A percentile compares a stretch with the other conserved stretches of the same genome.
Evolutionary conservation across 1,140 invertebrate species (phyloP).

Genomic region (Brachionus calyciflorus): DNA sequence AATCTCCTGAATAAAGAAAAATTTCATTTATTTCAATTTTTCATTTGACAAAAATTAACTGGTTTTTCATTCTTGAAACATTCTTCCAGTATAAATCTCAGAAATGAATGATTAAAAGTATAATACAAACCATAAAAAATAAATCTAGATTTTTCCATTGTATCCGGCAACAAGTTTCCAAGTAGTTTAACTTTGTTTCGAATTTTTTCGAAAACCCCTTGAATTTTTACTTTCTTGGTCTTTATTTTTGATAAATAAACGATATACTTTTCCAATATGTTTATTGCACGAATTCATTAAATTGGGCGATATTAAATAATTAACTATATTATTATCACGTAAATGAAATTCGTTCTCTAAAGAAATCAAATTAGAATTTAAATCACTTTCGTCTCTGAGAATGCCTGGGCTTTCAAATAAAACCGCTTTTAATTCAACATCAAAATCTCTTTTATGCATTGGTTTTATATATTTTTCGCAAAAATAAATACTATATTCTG

Average conservation of each 20-base stretch:
- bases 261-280: not conserved
- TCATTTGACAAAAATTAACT: not conserved
- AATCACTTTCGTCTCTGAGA: not conserved
- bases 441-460: not conserved
- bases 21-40: not conserved
- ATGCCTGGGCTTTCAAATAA: conserved; percentile 15
- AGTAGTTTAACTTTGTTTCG: not conserved
- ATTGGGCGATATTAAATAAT: not conserved
- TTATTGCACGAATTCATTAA: not conserved
- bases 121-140: not conserved
- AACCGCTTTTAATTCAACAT: not conserved
- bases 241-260: not conserved
- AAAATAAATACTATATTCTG: conserved; percentile 27
- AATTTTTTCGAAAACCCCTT: not conserved
- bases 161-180: not conserved
- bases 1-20: not conserved
- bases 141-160: not conserved
- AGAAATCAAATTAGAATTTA: not conserved
- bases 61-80: not conserved
- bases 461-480: conserved; percentile 1
- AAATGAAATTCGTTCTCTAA: not conserved
- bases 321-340: not conserved
- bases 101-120: not conserved
- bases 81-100: not conserved
- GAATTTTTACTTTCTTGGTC: not conserved